phyloP scores from a whole-genome alignment of 2,797 vertebrate species.

The Intellagama lesueurii region DNA sequence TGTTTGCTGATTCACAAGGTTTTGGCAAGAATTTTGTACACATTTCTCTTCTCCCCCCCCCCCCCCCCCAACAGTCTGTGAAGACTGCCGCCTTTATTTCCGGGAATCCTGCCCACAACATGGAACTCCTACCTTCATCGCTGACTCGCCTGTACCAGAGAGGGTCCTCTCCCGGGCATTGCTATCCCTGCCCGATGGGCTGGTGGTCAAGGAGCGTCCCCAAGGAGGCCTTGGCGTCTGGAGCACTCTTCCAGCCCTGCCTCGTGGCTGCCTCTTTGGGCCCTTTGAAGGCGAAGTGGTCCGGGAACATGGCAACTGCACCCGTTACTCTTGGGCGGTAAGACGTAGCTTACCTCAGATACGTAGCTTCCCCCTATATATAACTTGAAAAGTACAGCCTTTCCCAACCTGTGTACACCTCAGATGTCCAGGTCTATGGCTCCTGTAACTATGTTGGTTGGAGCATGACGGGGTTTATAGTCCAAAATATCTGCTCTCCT shows the following conservation, averaged over 20 bases:
- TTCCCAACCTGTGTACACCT: neutral
- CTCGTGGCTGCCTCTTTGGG: constrained; percentile 73
- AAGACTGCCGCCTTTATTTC: constrained; percentile 67
- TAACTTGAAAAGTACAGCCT: neutral
- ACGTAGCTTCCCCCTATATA: too few relatives aligned
- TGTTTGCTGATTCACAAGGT: neutral
- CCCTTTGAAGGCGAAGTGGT: constrained; percentile 77
- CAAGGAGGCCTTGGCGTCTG: constrained; percentile 73
- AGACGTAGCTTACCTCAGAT: constrained; percentile 38
- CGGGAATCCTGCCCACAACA: constrained; percentile 63
- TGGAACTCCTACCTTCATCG: constrained; percentile 62
- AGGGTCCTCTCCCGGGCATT: constrained; percentile 71
- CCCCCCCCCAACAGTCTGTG: constrained; percentile 54
- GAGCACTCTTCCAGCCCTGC: constrained; percentile 69
- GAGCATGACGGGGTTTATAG: neutral
- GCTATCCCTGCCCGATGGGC: constrained; percentile 79
- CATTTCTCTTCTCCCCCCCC: neutral
- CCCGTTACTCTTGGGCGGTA: constrained; percentile 78
- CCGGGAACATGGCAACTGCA: constrained; percentile 67
- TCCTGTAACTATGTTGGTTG: neutral
- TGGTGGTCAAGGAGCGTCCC: constrained; percentile 65
- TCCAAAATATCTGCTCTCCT: neutral
- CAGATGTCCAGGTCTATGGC: neutral
- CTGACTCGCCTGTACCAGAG: constrained; percentile 64
- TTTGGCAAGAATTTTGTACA: neutral